Evolutionary conservation across 2,888 invertebrate genomes (phyloP), one percentile per base, ranked within the genome.

Genomic region (Platerodrilus igneus): DNA sequence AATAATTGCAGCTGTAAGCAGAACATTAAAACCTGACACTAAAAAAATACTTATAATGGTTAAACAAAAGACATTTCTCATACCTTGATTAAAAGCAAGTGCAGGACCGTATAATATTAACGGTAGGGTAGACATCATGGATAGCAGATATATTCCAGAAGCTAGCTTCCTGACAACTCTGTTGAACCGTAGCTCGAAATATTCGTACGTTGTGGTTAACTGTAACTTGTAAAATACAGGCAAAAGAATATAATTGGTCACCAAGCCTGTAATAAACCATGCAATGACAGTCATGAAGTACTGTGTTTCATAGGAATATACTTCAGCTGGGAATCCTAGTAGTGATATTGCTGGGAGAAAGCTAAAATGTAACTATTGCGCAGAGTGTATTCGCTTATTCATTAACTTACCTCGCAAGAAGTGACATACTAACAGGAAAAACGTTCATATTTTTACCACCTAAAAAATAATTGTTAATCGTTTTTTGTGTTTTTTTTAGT

Each of bases 271-370:
- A 2, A 58, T 18, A 3, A 69, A 44, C 8, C 74, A 67, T 4
- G 71, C 65, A 7, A 76, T 44, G 17, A 63, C 52, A 16, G 68
- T 63, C n/a, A 69, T 60, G 39, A 68, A 66, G 56, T 82, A 84
- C 48, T 79, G 77, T 0, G 79, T 79, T 2, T 86, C 86, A 58
- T 78, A 77, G 16, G 76, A 68, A 58, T 86, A 86, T 48, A 85
- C 77, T 59, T 86, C 86, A 0, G 84, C 77, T 0, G 86, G 86
- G 4, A 83, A 75, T 0, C 83, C 86, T 4, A 87, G 70, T 4
- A 86, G 66, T 0, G 84, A 83, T 25, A 86, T 79, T 21, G 84
- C 85, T 2, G 85, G 85, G 53, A 85, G 67, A 48, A 83, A 81
- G 57, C 85, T 85, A 63, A 32, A n/a, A n/a, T n/a, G n/a, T n/a